Conservation (phyloP, 1,140 invertebrate genomes). For the Euborellia annulipes region DNA sequence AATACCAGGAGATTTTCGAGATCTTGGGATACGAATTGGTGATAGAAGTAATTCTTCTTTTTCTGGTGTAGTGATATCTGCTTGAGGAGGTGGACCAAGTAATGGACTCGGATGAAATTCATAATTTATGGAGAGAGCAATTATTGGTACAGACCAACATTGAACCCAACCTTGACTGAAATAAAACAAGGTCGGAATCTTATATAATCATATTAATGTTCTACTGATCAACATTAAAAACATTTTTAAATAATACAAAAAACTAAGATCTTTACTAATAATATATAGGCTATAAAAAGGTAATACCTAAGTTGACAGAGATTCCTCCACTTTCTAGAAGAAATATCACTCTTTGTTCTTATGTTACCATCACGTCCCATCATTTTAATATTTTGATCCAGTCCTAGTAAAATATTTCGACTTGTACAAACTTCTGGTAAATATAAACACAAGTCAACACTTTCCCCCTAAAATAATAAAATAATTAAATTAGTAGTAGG, state of each 20-base stretch:
- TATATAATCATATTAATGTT: conserved; percentile 1
- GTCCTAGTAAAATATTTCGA: conserved; percentile 59
- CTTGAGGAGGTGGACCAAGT: conserved; percentile 67
- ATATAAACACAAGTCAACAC: conserved; percentile 74
- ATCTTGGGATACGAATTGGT: conserved; percentile 73
- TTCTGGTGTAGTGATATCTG: conserved; percentile 82
- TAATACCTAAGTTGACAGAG: conserved; percentile 54
- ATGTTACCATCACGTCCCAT: conserved; percentile 54
- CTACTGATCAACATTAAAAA: background rate
- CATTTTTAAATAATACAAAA: background rate
- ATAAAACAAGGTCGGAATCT: conserved; percentile 17
- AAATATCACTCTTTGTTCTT: conserved; percentile 19
- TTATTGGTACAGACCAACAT: conserved; percentile 88
- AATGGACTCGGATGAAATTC: conserved; percentile 82
- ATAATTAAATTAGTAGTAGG: conserved; percentile 4
- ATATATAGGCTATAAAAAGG: conserved; percentile 3
- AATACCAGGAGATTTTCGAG: conserved; percentile 49
- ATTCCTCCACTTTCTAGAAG: conserved; percentile 69
- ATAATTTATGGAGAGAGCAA: conserved; percentile 79
- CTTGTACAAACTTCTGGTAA: conserved; percentile 84
- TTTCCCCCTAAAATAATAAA: conserved; percentile 48
- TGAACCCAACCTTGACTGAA: conserved; percentile 74
- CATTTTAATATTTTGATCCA: conserved; percentile 79
- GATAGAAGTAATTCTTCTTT: conserved; percentile 84
- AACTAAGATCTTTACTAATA: too few relatives aligned